Evolutionary conservation across 1,140 invertebrate genomes (phyloP).

Genomic region (Dendrolimus punctatus): DNA sequence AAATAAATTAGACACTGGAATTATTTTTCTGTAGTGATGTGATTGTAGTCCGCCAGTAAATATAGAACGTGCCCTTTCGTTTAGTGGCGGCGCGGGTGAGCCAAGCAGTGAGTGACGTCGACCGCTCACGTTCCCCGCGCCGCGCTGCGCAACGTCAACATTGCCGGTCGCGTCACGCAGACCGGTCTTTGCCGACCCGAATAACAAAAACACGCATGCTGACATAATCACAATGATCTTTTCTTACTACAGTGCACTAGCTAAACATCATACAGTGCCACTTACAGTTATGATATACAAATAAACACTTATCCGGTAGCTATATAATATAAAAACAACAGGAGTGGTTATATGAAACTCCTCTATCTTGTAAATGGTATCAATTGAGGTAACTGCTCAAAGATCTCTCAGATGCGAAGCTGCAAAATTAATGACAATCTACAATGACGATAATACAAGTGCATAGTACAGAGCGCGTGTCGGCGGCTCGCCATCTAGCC

Average conservation of each 20-base stretch:
- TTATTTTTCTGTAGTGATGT: slow-evolving; percentile 45
- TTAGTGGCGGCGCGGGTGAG: slow-evolving; percentile 60
- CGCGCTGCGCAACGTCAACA: slow-evolving; percentile 59
- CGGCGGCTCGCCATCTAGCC: slow-evolving; percentile 23
- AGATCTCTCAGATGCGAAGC: slow-evolving; percentile 5
- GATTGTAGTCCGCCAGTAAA: slow-evolving; percentile 53
- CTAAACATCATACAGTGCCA: too few species aligned
- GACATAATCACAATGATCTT: slow-evolving; percentile 31
- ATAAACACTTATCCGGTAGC: too few species aligned
- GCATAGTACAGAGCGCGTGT: slow-evolving; percentile 21
- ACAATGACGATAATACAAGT: slow-evolving; percentile 31
- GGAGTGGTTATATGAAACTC: too few species aligned
- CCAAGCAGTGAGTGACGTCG: slow-evolving; percentile 54
- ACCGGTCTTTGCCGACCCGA: slow-evolving; percentile 27
- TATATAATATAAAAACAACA: too few species aligned
- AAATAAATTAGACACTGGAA: slow-evolving; percentile 36
- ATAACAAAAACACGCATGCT: slow-evolving; percentile 14
- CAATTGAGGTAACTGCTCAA: not conserved
- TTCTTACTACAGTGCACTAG: not conserved
- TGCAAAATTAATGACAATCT: slow-evolving; percentile 14
- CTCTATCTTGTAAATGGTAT: too few species aligned
- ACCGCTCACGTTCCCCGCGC: slow-evolving; percentile 60
- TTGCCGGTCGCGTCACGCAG: slow-evolving; percentile 55
- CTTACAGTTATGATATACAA: too few species aligned
- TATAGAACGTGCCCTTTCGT: slow-evolving; percentile 63